Evolutionary conservation across 2,888 invertebrate genomes (phyloP), one percentile per base, ranked within the genome.

Genomic region (Heliconius ethilla): DNA sequence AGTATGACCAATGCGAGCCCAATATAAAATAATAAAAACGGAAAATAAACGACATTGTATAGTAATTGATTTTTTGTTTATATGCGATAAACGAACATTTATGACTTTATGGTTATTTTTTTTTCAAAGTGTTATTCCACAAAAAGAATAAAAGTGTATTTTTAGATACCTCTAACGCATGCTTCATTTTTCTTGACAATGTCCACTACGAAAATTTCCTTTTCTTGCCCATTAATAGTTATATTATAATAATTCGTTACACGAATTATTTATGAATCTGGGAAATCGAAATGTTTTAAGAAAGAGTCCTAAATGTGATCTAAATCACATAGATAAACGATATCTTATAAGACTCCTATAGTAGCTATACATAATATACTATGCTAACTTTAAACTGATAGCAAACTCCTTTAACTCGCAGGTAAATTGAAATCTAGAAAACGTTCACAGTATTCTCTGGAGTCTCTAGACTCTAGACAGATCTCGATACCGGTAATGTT

Each of bases 401-500:
- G 40, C 25, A 15, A 15, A 69, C n/a, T 13, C 67, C 40, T 7
- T 40, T 40, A 69, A 40, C 18, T 69, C 40, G 40, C 15, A 69
- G 69, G 69, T 45, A 69, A 69, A 40, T 69, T 69, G 69, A 40
- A 25, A 40, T 25, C 40, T 69, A 69, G 69, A 69, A 69, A 69
- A n/a, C 69, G 69, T 69, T 40, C 40, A 25, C 40, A 69, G 37
- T 40, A 67, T n/a, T 67, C 67, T 45, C 40, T 69, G 40, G 69
- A 69, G 69, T 69, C 40, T 69, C n/a, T n/a, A 72, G 33, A 33
- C 67, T 69, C 40, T 69, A 72, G 59, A 72, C n/a, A 76, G 78
- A 78, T 78, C 78, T 29, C 40, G 40, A 59, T 70, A 80, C 69
- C 63, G 67, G 77, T 75, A 77, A 73, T 77, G 70, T 77, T 77